phyloP scores from a whole-genome alignment of 2,113 vertebrate genomes.

The Prionailurus bengalensis region DNA sequence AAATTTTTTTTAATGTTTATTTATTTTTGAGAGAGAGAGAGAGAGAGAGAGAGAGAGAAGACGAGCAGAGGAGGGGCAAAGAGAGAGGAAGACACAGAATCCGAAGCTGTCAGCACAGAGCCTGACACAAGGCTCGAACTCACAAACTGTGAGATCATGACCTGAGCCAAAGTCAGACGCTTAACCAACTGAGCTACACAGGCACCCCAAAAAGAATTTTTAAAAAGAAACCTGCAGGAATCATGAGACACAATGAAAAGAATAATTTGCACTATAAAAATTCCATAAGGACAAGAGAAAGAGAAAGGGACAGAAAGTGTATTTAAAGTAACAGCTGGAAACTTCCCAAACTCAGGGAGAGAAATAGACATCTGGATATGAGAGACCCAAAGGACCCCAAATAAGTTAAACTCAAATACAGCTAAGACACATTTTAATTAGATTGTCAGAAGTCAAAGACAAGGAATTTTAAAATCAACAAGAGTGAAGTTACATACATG shows the following conservation, averaged over 20 bases:
- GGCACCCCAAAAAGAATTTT: neutral
- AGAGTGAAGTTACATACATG: neutral
- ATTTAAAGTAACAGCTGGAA: neutral
- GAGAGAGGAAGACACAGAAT: too few relatives aligned
- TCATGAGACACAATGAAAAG: neutral
- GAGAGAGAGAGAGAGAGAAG: too few relatives aligned
- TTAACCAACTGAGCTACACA: too few relatives aligned
- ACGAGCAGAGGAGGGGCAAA: too few relatives aligned
- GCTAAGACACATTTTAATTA: neutral
- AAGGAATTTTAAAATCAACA: neutral
- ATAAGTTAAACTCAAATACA: neutral
- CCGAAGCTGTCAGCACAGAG: too few relatives aligned
- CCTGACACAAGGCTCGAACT: too few relatives aligned
- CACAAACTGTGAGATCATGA: too few relatives aligned
- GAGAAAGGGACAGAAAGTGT: neutral
- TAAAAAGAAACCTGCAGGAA: neutral
- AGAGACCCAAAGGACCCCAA: neutral
- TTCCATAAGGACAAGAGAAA: neutral
- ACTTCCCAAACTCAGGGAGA: neutral
- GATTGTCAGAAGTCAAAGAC: neutral
- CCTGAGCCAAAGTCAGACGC: too few relatives aligned
- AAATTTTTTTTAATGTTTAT: too few relatives aligned
- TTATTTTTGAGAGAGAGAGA: too few relatives aligned
- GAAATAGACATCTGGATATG: neutral
- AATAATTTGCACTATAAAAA: neutral